A percentile compares a stretch with the other conserved stretches of the same genome.
phyloP scores from a whole-genome alignment of 2,113 vertebrate species.

The Anguilla rostrata region DNA sequence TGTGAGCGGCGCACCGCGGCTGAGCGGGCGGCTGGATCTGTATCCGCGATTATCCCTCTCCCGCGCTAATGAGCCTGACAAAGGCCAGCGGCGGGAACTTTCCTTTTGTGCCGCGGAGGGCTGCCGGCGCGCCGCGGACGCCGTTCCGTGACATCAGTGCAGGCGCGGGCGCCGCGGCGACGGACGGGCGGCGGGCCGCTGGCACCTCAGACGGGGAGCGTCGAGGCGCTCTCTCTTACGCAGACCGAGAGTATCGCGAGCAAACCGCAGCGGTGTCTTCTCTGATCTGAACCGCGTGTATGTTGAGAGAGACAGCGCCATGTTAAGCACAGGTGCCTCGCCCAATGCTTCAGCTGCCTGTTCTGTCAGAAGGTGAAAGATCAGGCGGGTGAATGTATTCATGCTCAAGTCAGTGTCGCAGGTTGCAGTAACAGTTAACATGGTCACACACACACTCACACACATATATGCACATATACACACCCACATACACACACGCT shows the following conservation, averaged over 20 bases:
- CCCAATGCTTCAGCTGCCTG: neutral
- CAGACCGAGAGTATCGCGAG: neutral
- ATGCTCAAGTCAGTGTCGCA: too few relatives aligned
- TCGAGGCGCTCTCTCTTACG: neutral
- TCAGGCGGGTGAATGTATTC: too few relatives aligned
- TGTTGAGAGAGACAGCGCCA: neutral
- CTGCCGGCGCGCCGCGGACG: neutral
- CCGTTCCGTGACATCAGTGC: conserved; percentile 22
- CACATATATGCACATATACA: conserved; percentile 48
- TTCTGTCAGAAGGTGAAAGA: neutral
- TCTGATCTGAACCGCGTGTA: neutral
- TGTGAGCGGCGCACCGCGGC: neutral
- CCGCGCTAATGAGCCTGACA: conserved; percentile 62
- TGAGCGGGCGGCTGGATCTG: conserved; percentile 31
- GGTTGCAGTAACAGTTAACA: neutral
- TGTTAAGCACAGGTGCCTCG: too few relatives aligned
- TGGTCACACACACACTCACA: neutral
- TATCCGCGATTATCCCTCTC: conserved; percentile 56
- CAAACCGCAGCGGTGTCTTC: neutral
- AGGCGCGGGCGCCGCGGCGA: conserved; percentile 3
- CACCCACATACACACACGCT: neutral
- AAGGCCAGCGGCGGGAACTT: conserved; percentile 54
- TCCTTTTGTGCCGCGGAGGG: conserved; percentile 23
- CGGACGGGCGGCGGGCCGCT: conserved; percentile 31
- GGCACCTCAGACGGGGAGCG: neutral